phyloP scores from a whole-genome alignment of 2,113 vertebrate genomes.

The Gallinago media region DNA sequence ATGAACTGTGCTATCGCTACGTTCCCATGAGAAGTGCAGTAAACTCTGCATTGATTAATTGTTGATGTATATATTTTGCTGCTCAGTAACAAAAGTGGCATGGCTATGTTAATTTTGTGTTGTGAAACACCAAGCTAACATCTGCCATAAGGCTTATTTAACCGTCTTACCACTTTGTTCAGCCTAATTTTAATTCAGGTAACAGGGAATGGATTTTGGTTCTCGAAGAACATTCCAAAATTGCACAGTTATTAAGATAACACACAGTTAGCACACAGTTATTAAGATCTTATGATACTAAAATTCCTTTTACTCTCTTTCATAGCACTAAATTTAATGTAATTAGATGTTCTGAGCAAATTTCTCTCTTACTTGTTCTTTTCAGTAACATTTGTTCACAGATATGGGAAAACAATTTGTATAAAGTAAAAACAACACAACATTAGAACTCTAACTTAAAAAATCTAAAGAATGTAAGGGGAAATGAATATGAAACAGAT shows the following conservation, averaged over 20 bases:
- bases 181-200: neutral
- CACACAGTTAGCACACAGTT: neutral
- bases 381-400: neutral
- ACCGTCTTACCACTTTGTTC: neutral
- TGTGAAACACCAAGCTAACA: neutral
- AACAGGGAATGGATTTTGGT: neutral
- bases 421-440: neutral
- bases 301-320: neutral
- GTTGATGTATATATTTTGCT: conserved; percentile 27
- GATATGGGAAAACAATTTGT: neutral
- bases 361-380: neutral
- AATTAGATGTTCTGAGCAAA: neutral
- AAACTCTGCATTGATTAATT: conserved; percentile 42
- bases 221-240: neutral
- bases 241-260: neutral
- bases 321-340: neutral
- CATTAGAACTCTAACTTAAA: neutral
- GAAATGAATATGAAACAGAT: neutral
- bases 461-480: neutral
- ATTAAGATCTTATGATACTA: neutral
- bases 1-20: conserved; percentile 24
- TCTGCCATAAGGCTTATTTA: neutral
- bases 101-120: neutral
- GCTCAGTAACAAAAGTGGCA: conserved; percentile 36
- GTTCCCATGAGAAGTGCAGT: neutral